Evolutionary conservation across 30 jellyfish, hydroid and myxozoan genomes (phyloP).

Genomic region (Rhopilema esculentum): DNA sequence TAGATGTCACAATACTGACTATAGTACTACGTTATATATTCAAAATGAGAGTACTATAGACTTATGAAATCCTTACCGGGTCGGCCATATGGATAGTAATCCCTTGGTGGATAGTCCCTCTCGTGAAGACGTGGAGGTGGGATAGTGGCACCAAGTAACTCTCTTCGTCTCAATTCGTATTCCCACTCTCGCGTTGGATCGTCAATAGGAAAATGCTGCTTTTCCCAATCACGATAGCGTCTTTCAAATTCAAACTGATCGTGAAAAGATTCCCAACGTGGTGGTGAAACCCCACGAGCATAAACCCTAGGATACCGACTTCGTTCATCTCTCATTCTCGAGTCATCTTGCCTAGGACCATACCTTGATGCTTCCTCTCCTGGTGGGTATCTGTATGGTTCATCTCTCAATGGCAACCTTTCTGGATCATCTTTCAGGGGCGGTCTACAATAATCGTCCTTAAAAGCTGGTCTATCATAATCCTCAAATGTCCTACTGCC

Average conservation of each 20-base stretch:
- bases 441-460: background rate
- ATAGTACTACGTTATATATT: too few relatives aligned
- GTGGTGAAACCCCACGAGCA: slow-evolving; percentile 29
- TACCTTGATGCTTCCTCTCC: background rate
- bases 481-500: background rate
- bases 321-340: slow-evolving; percentile 19
- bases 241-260: slow-evolving; percentile 60
- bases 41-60: too few relatives aligned
- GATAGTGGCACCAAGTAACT: slow-evolving; percentile 45
- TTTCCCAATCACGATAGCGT: slow-evolving; percentile 74
- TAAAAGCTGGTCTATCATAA: background rate
- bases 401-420: slow-evolving; percentile 33
- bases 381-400: slow-evolving; percentile 5
- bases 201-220: slow-evolving; percentile 63
- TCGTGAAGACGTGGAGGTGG: slow-evolving; percentile 4
- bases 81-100: slow-evolving; percentile 1
- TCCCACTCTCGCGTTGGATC: slow-evolving; percentile 80
- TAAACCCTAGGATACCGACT: background rate
- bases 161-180: slow-evolving; percentile 75
- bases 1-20: too few relatives aligned
- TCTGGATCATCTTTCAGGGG: slow-evolving; percentile 13
- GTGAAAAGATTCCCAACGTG: slow-evolving; percentile 60
- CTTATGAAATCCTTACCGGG: background rate
- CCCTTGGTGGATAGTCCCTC: background rate
- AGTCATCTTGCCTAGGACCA: slow-evolving; percentile 1